Conservation (phyloP, 2,113 vertebrate species). For the Eretmodus cyanostictus region DNA sequence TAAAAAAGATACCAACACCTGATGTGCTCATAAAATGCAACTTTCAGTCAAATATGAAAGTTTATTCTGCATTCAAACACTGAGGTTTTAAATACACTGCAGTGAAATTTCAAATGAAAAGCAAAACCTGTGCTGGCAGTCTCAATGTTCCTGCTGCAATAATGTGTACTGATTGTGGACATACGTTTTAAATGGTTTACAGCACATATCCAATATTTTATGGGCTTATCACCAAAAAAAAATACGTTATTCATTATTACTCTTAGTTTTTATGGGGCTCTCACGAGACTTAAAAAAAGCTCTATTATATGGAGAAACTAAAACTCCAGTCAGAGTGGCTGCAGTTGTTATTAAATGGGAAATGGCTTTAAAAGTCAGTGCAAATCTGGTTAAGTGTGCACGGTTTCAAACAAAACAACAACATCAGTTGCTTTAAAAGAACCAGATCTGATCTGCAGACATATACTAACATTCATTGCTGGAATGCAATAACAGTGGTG, state of each 20-base stretch:
- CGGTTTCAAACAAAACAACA: background rate
- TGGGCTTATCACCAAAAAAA: background rate
- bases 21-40: background rate
- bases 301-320: background rate
- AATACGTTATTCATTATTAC: background rate
- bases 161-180: background rate
- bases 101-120: background rate
- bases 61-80: background rate
- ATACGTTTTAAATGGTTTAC: background rate
- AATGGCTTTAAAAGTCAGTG: background rate
- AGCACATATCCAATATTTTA: background rate
- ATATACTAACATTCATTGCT: background rate
- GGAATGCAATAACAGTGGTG: background rate
- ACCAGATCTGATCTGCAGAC: background rate
- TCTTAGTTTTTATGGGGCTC: background rate
- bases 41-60: background rate
- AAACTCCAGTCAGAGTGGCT: background rate
- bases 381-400: background rate
- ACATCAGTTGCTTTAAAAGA: background rate
- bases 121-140: background rate
- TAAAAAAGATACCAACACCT: background rate
- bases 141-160: background rate
- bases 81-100: background rate
- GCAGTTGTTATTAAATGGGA: background rate
- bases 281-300: background rate